These are phyloP conservation scores for Labeo catla DNA, from an alignment of 2,113 vertebrate species.

Conservation along the genomic window DNA sequence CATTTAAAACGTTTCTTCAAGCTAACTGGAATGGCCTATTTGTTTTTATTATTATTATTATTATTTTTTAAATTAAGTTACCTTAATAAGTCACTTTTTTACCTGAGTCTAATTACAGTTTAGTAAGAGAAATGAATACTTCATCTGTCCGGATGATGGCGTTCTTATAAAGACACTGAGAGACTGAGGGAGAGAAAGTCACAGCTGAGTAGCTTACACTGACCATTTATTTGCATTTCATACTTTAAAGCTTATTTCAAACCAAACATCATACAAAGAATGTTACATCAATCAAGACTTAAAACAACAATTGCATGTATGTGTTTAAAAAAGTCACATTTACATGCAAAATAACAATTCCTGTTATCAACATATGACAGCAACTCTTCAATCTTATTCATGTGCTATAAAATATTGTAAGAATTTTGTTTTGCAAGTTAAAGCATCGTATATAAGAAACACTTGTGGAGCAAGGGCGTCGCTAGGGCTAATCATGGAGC, in stretches of 20 bases:
- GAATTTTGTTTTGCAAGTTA: neutral
- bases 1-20: neutral
- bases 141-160: neutral
- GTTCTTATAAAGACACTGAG: neutral
- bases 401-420: neutral
- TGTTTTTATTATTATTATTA: too few relatives aligned
- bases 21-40: neutral
- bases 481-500: too few relatives aligned
- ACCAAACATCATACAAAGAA: neutral
- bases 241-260: neutral
- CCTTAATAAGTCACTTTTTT: neutral
- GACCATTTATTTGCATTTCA: constrained; percentile 4
- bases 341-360: neutral
- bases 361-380: neutral
- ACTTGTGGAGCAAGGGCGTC: too few relatives aligned
- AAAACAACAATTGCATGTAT: neutral
- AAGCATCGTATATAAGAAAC: neutral
- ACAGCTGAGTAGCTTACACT: neutral
- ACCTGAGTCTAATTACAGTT: too few relatives aligned
- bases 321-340: neutral
- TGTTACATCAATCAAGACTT: neutral
- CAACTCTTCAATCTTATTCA: neutral
- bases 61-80: too few relatives aligned
- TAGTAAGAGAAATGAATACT: too few relatives aligned
- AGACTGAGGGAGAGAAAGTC: neutral